Evolutionary conservation across 2,888 invertebrate genomes (phyloP), one percentile per base, ranked within the genome.

Genomic region (Aphidius colemani): DNA sequence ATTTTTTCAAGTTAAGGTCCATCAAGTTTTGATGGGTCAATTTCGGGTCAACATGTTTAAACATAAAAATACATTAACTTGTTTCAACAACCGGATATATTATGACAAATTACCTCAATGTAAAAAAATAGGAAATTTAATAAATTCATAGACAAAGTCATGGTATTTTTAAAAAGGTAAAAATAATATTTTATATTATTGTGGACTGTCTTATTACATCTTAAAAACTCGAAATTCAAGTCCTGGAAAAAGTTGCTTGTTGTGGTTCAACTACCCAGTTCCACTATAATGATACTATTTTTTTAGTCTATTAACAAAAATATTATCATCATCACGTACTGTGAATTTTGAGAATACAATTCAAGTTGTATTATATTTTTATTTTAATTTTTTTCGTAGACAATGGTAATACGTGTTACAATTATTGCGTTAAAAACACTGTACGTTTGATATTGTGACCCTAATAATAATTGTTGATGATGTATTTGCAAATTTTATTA

Each of bases 171-270:
- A 55, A n/a, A 62, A 59, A 59, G 51, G 40, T 56, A 63, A 30
- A 11, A 46, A 46, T 57, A n/a, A 18, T 18, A 10, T 57, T 46
- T 40, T 57, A 13, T 39, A n/a, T n/a, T n/a, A n/a, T n/a, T n/a
- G n/a, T 39, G 57, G 30, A 30, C 2, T 1, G 4, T 30, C 4
- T 30, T 30, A 30, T 30, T 60, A n/a, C n/a, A n/a, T n/a, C n/a
- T n/a, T 61, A 67, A 63, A 73, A 75, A 76, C 76, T 72, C 69
- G 76, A 75, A 74, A 75, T 73, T 75, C 75, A 71, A 75, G 75
- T 75, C 74, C 67, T 67, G 68, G 68, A 62, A 53, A 67, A 68
- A 59, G 55, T 45, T 64, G 50, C 57, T 40, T 50, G 50, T 48
- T 59, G 55, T 63, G 53, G 64, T 63, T 61, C 49, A 61, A 57